A percentile compares a stretch with the other conserved stretches of the same genome.
These are phyloP conservation scores for Dynastes hyllus DNA, from an alignment of 2,888 invertebrate genomes.

Conservation along the genomic window DNA sequence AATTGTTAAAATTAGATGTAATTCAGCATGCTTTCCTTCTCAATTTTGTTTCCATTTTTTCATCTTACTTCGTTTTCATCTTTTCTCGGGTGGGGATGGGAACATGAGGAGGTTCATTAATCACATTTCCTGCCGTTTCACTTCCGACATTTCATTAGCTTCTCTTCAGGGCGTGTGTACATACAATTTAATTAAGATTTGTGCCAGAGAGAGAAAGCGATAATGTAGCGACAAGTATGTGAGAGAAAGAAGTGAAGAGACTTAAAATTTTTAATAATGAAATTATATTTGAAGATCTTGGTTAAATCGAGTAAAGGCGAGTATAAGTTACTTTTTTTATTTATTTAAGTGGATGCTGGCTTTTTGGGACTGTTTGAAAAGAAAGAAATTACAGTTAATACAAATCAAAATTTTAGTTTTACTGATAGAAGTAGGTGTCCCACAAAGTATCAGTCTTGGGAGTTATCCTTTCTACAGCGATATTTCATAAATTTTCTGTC, in stretches of 20 bases:
- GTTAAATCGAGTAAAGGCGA: too few relatives aligned
- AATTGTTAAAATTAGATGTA: not conserved
- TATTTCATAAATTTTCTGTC: too few relatives aligned
- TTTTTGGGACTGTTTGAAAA: too few relatives aligned
- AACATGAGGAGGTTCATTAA: constrained; percentile 35
- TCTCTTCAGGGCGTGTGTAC: constrained; percentile 38
- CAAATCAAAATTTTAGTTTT: too few relatives aligned
- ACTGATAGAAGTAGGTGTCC: too few relatives aligned
- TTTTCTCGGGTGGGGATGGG: not conserved
- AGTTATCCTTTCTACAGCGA: too few relatives aligned
- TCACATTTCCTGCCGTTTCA: constrained; percentile 47
- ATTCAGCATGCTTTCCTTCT: not conserved
- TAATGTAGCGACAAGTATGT: not conserved
- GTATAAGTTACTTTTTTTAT: too few relatives aligned
- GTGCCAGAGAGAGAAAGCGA: constrained; percentile 52
- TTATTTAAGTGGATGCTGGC: too few relatives aligned
- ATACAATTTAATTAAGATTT: constrained; percentile 64
- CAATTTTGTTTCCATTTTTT: not conserved
- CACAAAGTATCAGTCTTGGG: too few relatives aligned
- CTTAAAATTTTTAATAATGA: too few relatives aligned
- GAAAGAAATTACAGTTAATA: too few relatives aligned
- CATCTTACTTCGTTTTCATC: not conserved
- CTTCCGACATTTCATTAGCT: constrained; percentile 51
- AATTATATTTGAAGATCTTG: too few relatives aligned
- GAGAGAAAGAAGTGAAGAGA: not conserved